phyloP scores from a whole-genome alignment of 2,888 invertebrate species.

The Synanthedon vespiformis region DNA sequence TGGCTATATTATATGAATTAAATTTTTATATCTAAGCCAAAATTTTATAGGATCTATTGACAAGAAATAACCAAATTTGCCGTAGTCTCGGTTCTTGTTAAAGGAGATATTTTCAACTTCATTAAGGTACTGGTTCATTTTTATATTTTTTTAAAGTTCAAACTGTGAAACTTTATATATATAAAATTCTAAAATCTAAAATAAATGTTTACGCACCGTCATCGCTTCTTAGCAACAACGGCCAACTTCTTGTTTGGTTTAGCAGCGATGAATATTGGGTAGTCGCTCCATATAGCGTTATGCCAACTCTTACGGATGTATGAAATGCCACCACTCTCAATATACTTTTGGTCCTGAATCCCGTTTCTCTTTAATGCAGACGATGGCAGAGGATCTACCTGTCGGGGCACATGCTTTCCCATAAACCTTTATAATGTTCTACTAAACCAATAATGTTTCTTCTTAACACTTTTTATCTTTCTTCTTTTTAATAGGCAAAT shows the following conservation, averaged over 20 bases:
- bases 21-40: neutral
- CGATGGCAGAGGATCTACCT: slow-evolving; percentile 49
- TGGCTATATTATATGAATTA: neutral
- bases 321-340: slow-evolving; percentile 47
- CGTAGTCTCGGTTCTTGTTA: neutral
- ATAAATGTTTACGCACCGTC: slow-evolving; percentile 21
- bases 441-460: slow-evolving; percentile 1
- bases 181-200: too few species aligned
- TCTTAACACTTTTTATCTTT: slow-evolving; percentile 27
- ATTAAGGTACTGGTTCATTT: too few species aligned
- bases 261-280: slow-evolving; percentile 34
- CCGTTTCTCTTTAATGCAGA: slow-evolving; percentile 56
- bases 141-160: too few species aligned
- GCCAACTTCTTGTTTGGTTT: slow-evolving; percentile 48
- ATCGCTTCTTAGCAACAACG: slow-evolving; percentile 31
- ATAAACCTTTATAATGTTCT: neutral
- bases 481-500: slow-evolving; percentile 32
- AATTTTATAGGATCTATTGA: neutral
- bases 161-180: too few species aligned
- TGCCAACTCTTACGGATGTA: slow-evolving; percentile 52
- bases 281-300: slow-evolving; percentile 31
- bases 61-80: neutral
- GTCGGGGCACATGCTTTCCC: slow-evolving; percentile 20
- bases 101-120: too few species aligned
- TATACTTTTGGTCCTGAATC: slow-evolving; percentile 49